Evolutionary conservation across 2,797 vertebrate genomes (phyloP).

Genomic region (Tympanoctomys barrerae): DNA sequence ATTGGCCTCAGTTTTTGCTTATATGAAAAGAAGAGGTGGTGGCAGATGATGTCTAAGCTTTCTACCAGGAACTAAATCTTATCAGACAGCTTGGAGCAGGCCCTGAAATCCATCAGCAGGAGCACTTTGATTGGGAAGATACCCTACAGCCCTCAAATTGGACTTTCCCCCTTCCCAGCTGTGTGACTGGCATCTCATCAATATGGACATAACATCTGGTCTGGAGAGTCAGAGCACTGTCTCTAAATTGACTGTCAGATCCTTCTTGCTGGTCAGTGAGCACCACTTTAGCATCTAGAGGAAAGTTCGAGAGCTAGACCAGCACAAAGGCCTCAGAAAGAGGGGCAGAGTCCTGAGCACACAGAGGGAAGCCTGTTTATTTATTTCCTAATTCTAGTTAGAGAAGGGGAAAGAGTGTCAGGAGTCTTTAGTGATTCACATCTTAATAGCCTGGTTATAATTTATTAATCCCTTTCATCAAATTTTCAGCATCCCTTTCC

Average conservation of each 20-base stretch:
- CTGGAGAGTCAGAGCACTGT: slow-evolving; percentile 27
- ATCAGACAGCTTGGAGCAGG: slow-evolving; percentile 48
- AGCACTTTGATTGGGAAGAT: slow-evolving; percentile 69
- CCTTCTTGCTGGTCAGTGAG: slow-evolving; percentile 45
- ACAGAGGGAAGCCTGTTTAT: slow-evolving; percentile 87
- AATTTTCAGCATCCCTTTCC: slow-evolving; percentile 90
- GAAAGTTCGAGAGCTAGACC: slow-evolving; percentile 66
- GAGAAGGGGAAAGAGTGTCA: slow-evolving; percentile 88
- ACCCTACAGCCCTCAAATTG: slow-evolving; percentile 63
- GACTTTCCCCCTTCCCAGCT: slow-evolving; percentile 67
- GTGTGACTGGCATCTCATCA: slow-evolving; percentile 73
- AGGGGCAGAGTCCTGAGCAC: slow-evolving; percentile 81
- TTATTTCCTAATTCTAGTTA: slow-evolving; percentile 90
- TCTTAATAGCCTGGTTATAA: slow-evolving; percentile 92
- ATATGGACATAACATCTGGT: slow-evolving; percentile 61
- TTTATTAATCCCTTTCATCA: slow-evolving; percentile 92
- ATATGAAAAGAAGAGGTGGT: neutral
- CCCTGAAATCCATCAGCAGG: slow-evolving; percentile 60
- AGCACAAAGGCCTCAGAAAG: slow-evolving; percentile 72
- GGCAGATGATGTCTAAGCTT: neutral
- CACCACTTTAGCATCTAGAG: slow-evolving; percentile 71
- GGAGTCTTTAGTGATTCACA: slow-evolving; percentile 89
- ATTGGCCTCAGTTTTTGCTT: slow-evolving; percentile 43
- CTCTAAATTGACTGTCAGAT: slow-evolving; percentile 28
- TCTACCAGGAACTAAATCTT: slow-evolving; percentile 54